These are phyloP conservation scores for Philotrypesis tridentata DNA, from an alignment of 1,140 invertebrate species.

Conservation along the genomic window DNA sequence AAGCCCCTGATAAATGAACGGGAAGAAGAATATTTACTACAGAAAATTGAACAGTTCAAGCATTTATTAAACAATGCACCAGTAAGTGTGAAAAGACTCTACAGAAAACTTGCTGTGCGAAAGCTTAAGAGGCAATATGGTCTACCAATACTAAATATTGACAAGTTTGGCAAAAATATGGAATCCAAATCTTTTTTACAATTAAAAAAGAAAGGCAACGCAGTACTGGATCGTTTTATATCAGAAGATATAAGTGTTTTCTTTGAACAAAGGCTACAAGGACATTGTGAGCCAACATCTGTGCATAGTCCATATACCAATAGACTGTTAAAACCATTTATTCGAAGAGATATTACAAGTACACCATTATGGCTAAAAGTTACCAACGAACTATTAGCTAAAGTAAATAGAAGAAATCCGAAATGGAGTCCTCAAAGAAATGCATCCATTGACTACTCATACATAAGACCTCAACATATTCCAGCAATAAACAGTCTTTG, in stretches of 20 bases:
- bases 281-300: conserved; percentile 72
- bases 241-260: conserved; percentile 61
- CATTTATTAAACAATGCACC: conserved; percentile 65
- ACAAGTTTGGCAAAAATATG: conserved; percentile 62
- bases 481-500: conserved; percentile 89
- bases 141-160: conserved; percentile 76
- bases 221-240: conserved; percentile 72
- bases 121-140: conserved; percentile 77
- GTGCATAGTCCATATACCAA: conserved; percentile 79
- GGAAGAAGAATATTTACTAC: conserved; percentile 76
- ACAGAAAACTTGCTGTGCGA: conserved; percentile 77
- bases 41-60: conserved; percentile 69
- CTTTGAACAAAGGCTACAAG: conserved; percentile 73
- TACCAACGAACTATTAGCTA: conserved; percentile 80
- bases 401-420: conserved; percentile 77
- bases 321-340: conserved; percentile 85
- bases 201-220: conserved; percentile 53
- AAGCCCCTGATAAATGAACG: conserved; percentile 73
- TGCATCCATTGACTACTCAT: conserved; percentile 86
- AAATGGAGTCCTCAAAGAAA: conserved; percentile 67
- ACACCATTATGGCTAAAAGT: conserved; percentile 81
- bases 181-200: conserved; percentile 39
- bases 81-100: conserved; percentile 70
- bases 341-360: conserved; percentile 79
- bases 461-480: conserved; percentile 90